Evolutionary conservation across 2,888 invertebrate species (phyloP).

Genomic region (Margaritifera margaritifera): DNA sequence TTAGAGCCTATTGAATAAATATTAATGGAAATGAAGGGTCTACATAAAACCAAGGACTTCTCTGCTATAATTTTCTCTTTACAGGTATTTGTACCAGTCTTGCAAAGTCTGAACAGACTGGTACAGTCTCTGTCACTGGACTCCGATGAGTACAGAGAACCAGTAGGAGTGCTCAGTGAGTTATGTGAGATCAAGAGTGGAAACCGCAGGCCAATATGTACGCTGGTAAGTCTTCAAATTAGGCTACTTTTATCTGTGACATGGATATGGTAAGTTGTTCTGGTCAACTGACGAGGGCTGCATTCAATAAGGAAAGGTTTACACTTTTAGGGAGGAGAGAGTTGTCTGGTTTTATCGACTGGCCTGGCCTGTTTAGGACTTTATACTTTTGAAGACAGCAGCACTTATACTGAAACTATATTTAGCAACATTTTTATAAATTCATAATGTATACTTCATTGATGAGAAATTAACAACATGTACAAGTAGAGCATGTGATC

Average conservation of each 20-base stretch:
- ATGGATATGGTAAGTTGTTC: too few species aligned
- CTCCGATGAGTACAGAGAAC: slow-evolving; percentile 80
- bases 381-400: too few species aligned
- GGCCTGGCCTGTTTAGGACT: too few species aligned
- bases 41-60: too few species aligned
- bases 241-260: neutral
- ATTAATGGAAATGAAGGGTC: too few species aligned
- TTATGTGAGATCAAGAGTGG: slow-evolving; percentile 84
- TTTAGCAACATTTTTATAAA: too few species aligned
- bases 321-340: neutral
- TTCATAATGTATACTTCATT: too few species aligned
- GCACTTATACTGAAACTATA: too few species aligned
- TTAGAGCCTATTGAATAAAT: too few species aligned
- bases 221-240: slow-evolving; percentile 63
- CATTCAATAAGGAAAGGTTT: slow-evolving; percentile 2
- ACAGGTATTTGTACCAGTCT: slow-evolving; percentile 79
- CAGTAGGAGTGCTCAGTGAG: slow-evolving; percentile 82
- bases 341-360: too few species aligned
- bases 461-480: too few species aligned
- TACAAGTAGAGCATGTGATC: too few species aligned
- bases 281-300: neutral
- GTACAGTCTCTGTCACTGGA: slow-evolving; percentile 83
- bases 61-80: slow-evolving; percentile 1
- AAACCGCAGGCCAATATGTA: slow-evolving; percentile 82
- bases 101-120: slow-evolving; percentile 81